Evolutionary conservation across 2,888 invertebrate genomes (phyloP).

Genomic region (Habroteleia sp.): DNA sequence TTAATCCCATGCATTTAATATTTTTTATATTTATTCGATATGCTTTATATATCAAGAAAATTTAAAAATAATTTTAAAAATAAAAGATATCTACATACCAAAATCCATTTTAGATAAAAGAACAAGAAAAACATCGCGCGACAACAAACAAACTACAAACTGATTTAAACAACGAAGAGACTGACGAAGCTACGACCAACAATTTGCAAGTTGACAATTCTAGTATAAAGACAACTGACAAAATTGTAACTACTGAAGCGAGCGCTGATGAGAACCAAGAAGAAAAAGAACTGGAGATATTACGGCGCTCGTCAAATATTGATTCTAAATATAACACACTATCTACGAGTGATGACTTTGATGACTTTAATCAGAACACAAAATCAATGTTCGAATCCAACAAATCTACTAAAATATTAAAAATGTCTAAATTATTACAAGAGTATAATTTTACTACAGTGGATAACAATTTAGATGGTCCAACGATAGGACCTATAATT

Average conservation of each 20-base stretch:
- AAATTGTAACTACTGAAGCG: constrained; percentile 35
- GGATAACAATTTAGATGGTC: constrained; percentile 76
- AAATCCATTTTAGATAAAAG: constrained; percentile 42
- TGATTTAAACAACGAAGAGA: constrained; percentile 28
- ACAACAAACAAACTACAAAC: constrained; percentile 29
- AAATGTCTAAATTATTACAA: constrained; percentile 53
- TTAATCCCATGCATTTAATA: too few species aligned
- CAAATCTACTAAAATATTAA: constrained; percentile 39
- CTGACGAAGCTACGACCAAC: constrained; percentile 22
- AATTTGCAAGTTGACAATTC: constrained; percentile 47
- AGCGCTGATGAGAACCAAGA: constrained; percentile 49
- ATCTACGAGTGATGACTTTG: constrained; percentile 39
- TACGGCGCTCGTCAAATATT: constrained; percentile 41
- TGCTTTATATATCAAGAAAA: too few species aligned
- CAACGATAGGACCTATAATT: constrained; percentile 74
- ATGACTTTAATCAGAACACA: constrained; percentile 47
- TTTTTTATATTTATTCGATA: too few species aligned
- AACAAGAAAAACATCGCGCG: constrained; percentile 22
- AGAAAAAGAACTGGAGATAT: constrained; percentile 66
- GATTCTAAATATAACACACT: constrained; percentile 45
- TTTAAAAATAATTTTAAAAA: too few species aligned
- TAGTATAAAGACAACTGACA: constrained; percentile 36
- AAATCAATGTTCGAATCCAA: constrained; percentile 30
- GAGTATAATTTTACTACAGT: constrained; percentile 64
- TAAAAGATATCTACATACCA: constrained; percentile 14